Evolutionary conservation across 2,113 vertebrate species (phyloP).

Genomic region (Tor tambroides): DNA sequence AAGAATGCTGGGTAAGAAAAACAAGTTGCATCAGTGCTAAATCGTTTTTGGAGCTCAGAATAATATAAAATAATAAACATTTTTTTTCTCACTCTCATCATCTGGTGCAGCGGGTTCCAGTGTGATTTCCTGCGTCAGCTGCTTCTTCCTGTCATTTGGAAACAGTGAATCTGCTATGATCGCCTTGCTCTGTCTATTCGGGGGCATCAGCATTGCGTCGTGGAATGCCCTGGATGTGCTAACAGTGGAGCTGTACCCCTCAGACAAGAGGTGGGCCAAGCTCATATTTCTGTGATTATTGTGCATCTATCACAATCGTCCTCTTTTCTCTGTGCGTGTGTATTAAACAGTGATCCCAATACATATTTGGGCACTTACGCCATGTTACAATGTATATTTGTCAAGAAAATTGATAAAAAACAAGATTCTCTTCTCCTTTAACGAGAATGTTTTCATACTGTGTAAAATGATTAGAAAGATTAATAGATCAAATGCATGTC

Average conservation of each 20-base stretch:
- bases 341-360: background rate
- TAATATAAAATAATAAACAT: background rate
- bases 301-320: background rate
- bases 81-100: background rate
- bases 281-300: background rate
- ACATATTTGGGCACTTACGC: background rate
- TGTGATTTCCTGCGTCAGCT: conserved; percentile 95
- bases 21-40: background rate
- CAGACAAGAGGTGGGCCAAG: conserved; percentile 88
- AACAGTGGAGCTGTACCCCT: conserved; percentile 96
- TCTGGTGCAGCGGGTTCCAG: conserved; percentile 88
- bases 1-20: conserved; percentile 88
- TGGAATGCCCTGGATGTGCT: conserved; percentile 96
- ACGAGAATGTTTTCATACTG: background rate
- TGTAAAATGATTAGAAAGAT: background rate
- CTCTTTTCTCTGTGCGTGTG: background rate
- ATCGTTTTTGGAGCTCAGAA: background rate
- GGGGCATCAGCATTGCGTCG: conserved; percentile 97
- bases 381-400: background rate
- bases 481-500: background rate
- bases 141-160: conserved; percentile 97
- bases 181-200: conserved; percentile 93
- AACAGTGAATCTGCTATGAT: conserved; percentile 99
- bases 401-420: background rate
- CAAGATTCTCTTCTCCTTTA: background rate